Evolutionary conservation across 2,113 vertebrate genomes (phyloP).

Genomic region (Apodemus sylvaticus): DNA sequence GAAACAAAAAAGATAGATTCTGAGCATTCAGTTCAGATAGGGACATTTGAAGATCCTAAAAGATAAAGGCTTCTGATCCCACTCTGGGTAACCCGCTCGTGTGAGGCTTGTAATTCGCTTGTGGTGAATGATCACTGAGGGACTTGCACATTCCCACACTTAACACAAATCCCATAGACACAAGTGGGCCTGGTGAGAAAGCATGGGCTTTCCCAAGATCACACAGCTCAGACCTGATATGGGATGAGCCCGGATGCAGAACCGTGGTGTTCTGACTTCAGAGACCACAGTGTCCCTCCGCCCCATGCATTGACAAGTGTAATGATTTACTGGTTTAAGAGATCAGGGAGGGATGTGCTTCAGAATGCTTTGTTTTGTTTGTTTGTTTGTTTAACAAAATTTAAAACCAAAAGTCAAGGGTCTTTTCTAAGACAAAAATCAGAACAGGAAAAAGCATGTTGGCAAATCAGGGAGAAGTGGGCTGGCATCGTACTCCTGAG

Average conservation of each 20-base stretch:
- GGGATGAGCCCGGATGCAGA: background rate
- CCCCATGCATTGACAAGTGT: background rate
- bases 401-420: background rate
- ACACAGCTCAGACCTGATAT: background rate
- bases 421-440: conserved; percentile 14
- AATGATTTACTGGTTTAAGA: background rate
- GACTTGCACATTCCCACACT: background rate
- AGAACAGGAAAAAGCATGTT: background rate
- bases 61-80: background rate
- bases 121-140: background rate
- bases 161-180: background rate
- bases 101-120: background rate
- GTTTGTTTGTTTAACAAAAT: background rate
- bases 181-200: background rate
- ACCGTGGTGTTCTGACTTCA: background rate
- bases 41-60: background rate
- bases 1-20: background rate
- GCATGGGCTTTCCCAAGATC: background rate
- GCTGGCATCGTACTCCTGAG: background rate
- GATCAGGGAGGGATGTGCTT: background rate
- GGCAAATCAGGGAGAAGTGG: rapidly evolving
- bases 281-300: background rate
- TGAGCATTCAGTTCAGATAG: background rate
- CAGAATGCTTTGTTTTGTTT: background rate
- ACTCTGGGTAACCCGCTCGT: background rate